Evolutionary conservation across 2,888 invertebrate species (phyloP).

Genomic region (Mayetiola destructor): DNA sequence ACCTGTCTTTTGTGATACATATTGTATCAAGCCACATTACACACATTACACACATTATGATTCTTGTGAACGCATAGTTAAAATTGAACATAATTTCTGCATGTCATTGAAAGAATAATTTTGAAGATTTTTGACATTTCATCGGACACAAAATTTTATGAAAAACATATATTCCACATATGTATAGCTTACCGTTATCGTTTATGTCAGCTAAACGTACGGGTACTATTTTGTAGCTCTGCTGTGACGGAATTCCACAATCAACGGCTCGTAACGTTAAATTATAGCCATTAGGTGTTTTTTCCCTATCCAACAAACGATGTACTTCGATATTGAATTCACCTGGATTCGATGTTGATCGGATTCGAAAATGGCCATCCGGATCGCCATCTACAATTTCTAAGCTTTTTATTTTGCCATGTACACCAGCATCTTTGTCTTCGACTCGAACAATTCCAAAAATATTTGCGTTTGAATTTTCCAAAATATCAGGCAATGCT

Average conservation of each 20-base stretch:
- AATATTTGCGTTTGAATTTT: slow-evolving; percentile 67
- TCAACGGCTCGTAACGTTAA: slow-evolving; percentile 75
- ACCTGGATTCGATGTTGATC: slow-evolving; percentile 44
- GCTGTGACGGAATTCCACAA: slow-evolving; percentile 52
- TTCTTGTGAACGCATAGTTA: too few relatives aligned
- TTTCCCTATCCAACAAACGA: slow-evolving; percentile 61
- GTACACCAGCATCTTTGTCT: slow-evolving; percentile 70
- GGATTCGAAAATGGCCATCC: slow-evolving; percentile 72
- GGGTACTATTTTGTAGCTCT: slow-evolving; percentile 64
- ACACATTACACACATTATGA: too few relatives aligned
- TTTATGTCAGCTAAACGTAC: slow-evolving; percentile 68
- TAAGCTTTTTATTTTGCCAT: slow-evolving; percentile 66
- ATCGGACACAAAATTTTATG: too few relatives aligned
- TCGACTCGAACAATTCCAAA: slow-evolving; percentile 78
- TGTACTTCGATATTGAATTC: slow-evolving; percentile 71
- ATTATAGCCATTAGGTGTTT: slow-evolving; percentile 68
- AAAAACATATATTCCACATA: too few relatives aligned
- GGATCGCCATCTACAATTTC: slow-evolving; percentile 84
- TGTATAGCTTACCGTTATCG: slow-evolving; percentile 50
- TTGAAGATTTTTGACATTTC: too few relatives aligned
- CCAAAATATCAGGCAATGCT: slow-evolving; percentile 63
- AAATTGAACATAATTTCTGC: too few relatives aligned
- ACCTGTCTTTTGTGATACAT: too few relatives aligned
- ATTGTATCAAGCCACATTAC: too few relatives aligned
- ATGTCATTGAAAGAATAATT: too few relatives aligned